A percentile compares a stretch with the other conserved stretches of the same genome.
These are phyloP conservation scores for Galeopterus variegatus DNA, from an alignment of 2,113 vertebrate genomes.

Conservation along the genomic window DNA sequence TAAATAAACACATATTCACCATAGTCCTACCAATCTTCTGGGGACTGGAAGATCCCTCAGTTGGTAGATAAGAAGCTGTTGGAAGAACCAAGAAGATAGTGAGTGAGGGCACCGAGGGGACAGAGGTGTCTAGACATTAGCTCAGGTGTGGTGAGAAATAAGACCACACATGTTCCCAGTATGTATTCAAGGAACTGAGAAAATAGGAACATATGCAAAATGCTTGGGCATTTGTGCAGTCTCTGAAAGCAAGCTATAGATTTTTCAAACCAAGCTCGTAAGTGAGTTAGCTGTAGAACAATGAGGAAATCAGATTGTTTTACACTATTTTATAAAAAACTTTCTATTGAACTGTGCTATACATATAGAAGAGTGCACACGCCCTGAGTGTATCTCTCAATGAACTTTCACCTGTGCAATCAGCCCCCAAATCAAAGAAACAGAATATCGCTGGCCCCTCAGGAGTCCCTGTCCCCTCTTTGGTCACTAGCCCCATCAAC, in stretches of 20 bases:
- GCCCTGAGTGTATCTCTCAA: not conserved
- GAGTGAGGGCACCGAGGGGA: not conserved
- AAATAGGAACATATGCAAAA: constrained; percentile 54
- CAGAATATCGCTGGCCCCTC: not conserved
- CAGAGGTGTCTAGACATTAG: constrained; percentile 56
- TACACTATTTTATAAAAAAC: not conserved
- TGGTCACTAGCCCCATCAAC: not conserved
- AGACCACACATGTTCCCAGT: not conserved
- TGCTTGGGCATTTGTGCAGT: not conserved
- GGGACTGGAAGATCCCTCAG: constrained; percentile 5
- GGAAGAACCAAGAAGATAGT: not conserved
- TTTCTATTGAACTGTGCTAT: not conserved
- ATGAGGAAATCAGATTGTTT: not conserved
- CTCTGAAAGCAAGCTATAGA: not conserved
- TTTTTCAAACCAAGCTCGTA: not conserved
- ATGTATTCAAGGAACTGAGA: constrained; percentile 23
- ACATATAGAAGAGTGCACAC: not conserved
- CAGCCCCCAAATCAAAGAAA: not conserved
- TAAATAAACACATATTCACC: not conserved
- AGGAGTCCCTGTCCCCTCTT: not conserved
- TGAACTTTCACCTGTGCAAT: not conserved
- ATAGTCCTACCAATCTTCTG: not conserved
- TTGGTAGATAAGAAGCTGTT: not conserved
- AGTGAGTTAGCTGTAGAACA: not conserved
- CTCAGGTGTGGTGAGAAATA: not conserved